These are phyloP conservation scores for Sakesphorus luctuosus DNA, from an alignment of 2,113 vertebrate species.

Conservation along the genomic window DNA sequence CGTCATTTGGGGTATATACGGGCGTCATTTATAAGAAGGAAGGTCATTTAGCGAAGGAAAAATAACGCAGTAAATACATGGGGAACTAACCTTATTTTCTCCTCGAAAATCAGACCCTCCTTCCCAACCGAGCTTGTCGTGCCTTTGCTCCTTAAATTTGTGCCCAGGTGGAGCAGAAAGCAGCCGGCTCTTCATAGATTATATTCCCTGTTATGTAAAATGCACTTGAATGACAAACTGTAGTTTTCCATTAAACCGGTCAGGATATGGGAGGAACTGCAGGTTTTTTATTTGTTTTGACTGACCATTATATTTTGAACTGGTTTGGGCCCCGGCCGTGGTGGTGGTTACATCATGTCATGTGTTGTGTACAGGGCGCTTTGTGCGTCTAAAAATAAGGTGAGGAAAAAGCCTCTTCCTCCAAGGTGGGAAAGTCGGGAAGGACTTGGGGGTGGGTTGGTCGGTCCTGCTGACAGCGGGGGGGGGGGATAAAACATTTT, in stretches of 20 bases:
- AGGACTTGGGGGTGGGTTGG: neutral
- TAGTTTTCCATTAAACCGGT: constrained; percentile 53
- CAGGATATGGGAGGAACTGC: constrained; percentile 56
- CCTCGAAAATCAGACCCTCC: neutral
- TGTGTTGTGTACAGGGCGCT: constrained; percentile 72
- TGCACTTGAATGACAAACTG: constrained; percentile 47
- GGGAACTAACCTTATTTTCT: neutral
- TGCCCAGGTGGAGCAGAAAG: neutral
- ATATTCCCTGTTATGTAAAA: constrained; percentile 50
- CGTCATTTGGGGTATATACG: neutral
- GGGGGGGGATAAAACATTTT: rapidly evolving
- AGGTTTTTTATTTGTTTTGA: constrained; percentile 47
- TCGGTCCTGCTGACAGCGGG: neutral
- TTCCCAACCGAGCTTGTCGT: neutral
- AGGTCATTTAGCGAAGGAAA: neutral
- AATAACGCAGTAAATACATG: neutral
- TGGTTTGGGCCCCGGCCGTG: constrained; percentile 53
- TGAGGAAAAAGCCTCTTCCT: constrained; percentile 55
- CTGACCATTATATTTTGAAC: constrained; percentile 57
- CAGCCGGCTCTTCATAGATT: neutral
- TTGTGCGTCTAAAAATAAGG: constrained; percentile 77
- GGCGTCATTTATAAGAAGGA: neutral
- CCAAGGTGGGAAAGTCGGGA: neutral
- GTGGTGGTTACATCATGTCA: constrained; percentile 76
- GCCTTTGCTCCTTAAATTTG: neutral